Base-by-base conservation (phyloP, 2,888 invertebrate genomes). In the Ditylenchus weischeri region DNA sequence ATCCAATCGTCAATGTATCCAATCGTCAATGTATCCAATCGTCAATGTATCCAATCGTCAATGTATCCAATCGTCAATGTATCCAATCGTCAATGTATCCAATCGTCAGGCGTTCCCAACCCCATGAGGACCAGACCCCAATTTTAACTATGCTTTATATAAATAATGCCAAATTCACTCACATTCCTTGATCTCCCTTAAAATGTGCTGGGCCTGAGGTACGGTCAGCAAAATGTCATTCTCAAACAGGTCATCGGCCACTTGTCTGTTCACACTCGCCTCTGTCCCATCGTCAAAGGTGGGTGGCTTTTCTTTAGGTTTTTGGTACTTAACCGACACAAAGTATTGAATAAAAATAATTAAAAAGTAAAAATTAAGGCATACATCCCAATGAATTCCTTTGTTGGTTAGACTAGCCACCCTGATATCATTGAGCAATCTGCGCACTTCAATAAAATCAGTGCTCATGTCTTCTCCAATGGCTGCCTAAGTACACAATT, bases 221-320 rank as follows among this genome's bases (percentile, higher is more conserved):
- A 80, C 68, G 5, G 78, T 80, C 38, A 80, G 64, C 35, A 80
- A 71, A 54, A 80, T 80, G 68, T 67, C 60, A 36, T 59, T 60
- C 19, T 67, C 66, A 18, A 59, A 35, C 29, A 67, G 38, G 38
- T 67, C 64, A 35, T 67, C 65, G n/a, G 60, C 54, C 47, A 61
- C 60, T 68, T 51, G 54, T 6, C 76, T 67, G 57, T 80, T 80
- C 21, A 75, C 72, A 8, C 72, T 73, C 18, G 79, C 80, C 66
- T 80, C 80, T 23, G 79, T 80, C 58, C 78, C 78, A 51, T 80
- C 79, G 59, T 76, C 70, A 49, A 74, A 74, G 21, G 65, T 76
- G 13, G 62, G 59, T 35, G 62, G 66, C 50, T 36, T 50, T 21
- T 29, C n/a, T 54, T 29, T 54, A 2, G 13, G 2, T 21, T 50